phyloP scores from a whole-genome alignment of 2,888 invertebrate species.

The Scaptomyza flava region DNA sequence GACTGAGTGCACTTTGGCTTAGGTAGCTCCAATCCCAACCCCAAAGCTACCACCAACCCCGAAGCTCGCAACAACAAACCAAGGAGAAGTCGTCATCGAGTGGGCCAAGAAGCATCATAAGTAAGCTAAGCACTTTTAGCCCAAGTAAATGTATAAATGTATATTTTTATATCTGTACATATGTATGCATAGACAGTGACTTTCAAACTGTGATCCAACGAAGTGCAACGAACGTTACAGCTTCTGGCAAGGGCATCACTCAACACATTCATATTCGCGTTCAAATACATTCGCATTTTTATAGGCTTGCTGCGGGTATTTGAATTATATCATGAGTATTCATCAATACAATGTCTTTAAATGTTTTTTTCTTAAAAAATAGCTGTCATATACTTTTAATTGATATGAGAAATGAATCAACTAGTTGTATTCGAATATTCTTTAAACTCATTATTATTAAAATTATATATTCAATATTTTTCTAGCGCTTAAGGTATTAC shows the following conservation, averaged over 20 bases:
- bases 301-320: conserved; percentile 27
- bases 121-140: conserved; percentile 76
- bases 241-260: conserved; percentile 68
- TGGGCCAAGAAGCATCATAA: conserved; percentile 76
- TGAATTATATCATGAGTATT: neutral
- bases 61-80: conserved; percentile 5
- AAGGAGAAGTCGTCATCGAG: conserved; percentile 63
- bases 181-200: conserved; percentile 39
- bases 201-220: conserved; percentile 70
- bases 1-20: conserved; percentile 56
- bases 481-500: too few species aligned
- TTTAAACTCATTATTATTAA: too few species aligned
- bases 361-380: too few species aligned
- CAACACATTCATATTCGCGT: conserved; percentile 48
- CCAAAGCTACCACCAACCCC: neutral
- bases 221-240: conserved; percentile 74
- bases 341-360: neutral
- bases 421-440: too few species aligned
- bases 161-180: conserved; percentile 7
- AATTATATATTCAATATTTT: too few species aligned
- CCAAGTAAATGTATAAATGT: conserved; percentile 67
- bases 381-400: too few species aligned
- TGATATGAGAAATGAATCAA: too few species aligned
- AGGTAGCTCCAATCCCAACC: conserved; percentile 37
- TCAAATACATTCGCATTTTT: conserved; percentile 29